phyloP scores from a whole-genome alignment of 1,140 invertebrate genomes.

The Drosophila bocki region DNA sequence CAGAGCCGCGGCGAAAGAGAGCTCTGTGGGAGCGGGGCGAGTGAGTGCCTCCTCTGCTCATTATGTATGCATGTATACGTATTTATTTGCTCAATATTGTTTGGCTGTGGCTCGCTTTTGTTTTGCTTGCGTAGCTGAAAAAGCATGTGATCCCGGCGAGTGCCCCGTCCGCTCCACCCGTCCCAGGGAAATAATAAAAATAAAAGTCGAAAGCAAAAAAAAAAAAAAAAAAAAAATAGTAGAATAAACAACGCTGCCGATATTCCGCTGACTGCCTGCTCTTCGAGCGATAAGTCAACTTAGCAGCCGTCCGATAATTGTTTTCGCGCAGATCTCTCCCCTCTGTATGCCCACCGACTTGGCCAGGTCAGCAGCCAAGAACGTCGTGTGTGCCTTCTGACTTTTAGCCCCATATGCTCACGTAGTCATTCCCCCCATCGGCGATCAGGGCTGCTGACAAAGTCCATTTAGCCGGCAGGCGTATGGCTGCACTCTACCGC shows the following conservation, averaged over 20 bases:
- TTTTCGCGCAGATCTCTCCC: slow-evolving; percentile 43
- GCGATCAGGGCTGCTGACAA: slow-evolving; percentile 45
- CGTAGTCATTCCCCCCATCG: slow-evolving; percentile 15
- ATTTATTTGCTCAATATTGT: slow-evolving; percentile 75
- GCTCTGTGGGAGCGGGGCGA: background rate
- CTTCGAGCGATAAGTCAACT: slow-evolving; percentile 41
- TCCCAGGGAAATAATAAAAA: slow-evolving; percentile 47
- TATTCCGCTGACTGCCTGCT: slow-evolving; percentile 7
- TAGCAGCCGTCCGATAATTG: slow-evolving; percentile 67
- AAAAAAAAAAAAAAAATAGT: slow-evolving; percentile 59
- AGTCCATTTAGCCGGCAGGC: slow-evolving; percentile 38
- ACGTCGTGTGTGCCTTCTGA: slow-evolving; percentile 26
- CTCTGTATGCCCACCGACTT: slow-evolving; percentile 1
- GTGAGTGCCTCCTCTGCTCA: slow-evolving; percentile 23
- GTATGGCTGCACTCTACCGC: slow-evolving; percentile 18
- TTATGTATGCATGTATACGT: slow-evolving; percentile 36
- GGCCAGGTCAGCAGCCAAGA: slow-evolving; percentile 48
- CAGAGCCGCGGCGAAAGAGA: slow-evolving; percentile 10
- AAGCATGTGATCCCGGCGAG: slow-evolving; percentile 79
- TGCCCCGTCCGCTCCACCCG: slow-evolving; percentile 30
- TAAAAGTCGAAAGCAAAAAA: slow-evolving; percentile 47
- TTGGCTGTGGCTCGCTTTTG: slow-evolving; percentile 73
- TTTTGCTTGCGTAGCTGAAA: slow-evolving; percentile 83
- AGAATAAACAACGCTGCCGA: slow-evolving; percentile 50
- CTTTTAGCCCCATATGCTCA: slow-evolving; percentile 33